Evolutionary conservation across 2,888 invertebrate genomes (phyloP), one percentile per base, ranked within the genome.

Genomic region (Dermolepida albohirtum): DNA sequence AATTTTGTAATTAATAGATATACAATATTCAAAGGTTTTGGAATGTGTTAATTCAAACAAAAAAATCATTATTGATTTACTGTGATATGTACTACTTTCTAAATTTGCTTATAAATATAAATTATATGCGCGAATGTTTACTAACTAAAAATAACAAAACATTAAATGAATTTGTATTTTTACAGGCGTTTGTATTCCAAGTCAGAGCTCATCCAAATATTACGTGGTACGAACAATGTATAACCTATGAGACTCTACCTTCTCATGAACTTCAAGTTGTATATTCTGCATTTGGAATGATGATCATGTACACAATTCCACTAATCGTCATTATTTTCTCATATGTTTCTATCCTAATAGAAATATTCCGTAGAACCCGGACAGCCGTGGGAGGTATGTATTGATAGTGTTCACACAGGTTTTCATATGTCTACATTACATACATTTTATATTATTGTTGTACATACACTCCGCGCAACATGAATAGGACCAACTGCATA

Each of bases 191-290:
- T 74, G 89, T 97, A 70, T 97, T 97, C 82, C 96, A 95, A 78
- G 87, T 95, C 63, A 93, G 93, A 78, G 85, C 86, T 44, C 97
- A 97, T 84, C 97, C 97, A 0, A 87, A 89, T 63, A 88, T 91
- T 65, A 89, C 88, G 55, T 94, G 92, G 92, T 97, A 93, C 84
- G 89, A 89, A 76, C 97, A 98, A 80, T 98, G 98, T 83, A 93
- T 97, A 62, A 92, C 94, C 0, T 94, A 92, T 84, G 90, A 94
- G 77, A 90, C 91, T 59, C 91, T 95, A 78, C 89, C 91, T 12
- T 88, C 89, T 1, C 82, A 85, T 67, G 85, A 87, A 1, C 91
- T 94, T 78, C 93, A 95, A 83, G 84, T 94, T 71, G 87, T 89
- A 7, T 97, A 97, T 84, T 91, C 91, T 77, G 84, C 95, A 8